phyloP scores from a whole-genome alignment of 2,888 invertebrate genomes.

The Plebejus anna region DNA sequence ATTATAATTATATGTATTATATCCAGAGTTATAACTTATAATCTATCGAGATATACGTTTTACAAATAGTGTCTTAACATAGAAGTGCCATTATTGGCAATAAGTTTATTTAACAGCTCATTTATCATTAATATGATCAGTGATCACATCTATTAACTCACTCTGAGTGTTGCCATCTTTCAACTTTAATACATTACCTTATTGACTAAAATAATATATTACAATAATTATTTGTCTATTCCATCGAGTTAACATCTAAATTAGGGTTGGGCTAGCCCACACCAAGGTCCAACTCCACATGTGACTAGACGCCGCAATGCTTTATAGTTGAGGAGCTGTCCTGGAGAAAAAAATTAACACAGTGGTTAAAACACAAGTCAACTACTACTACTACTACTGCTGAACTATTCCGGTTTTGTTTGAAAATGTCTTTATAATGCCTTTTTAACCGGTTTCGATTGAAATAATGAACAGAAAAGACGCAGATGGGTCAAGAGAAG shows the following conservation, averaged over 20 bases:
- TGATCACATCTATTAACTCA: not conserved
- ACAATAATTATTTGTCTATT: constrained; percentile 15
- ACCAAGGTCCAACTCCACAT: not conserved
- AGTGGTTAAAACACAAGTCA: too few relatives aligned
- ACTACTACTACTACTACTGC: too few relatives aligned
- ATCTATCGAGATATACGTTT: not conserved
- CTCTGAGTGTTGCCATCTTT: not conserved
- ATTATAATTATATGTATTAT: not conserved
- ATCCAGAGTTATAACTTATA: not conserved
- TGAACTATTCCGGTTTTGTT: too few relatives aligned
- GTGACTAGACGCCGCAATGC: too few relatives aligned
- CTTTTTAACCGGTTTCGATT: too few relatives aligned
- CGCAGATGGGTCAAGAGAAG: too few relatives aligned
- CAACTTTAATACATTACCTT: not conserved
- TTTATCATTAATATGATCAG: not conserved
- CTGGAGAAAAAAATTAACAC: too few relatives aligned
- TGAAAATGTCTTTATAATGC: too few relatives aligned
- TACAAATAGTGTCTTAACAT: not conserved
- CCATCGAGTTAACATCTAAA: not conserved
- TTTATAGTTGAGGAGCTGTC: too few relatives aligned
- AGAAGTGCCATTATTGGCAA: not conserved
- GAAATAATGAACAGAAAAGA: too few relatives aligned
- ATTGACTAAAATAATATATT: constrained; percentile 6
- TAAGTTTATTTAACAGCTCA: not conserved
- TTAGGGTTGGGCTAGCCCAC: not conserved